Evolutionary conservation across 2,797 vertebrate genomes (phyloP).

Genomic region (Macropodus opercularis): DNA sequence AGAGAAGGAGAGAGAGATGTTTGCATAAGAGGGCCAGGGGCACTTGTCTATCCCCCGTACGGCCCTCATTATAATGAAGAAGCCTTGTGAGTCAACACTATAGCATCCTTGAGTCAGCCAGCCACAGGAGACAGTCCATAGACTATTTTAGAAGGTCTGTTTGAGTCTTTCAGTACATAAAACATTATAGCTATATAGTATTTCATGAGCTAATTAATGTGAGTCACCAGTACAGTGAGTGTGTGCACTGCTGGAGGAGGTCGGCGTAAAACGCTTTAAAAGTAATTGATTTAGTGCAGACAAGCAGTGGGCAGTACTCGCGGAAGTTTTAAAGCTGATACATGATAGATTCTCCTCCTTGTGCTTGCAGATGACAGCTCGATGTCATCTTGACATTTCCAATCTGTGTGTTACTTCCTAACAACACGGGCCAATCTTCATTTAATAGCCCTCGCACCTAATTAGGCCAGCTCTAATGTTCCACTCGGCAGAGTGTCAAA

Average conservation of each 20-base stretch:
- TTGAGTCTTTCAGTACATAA: constrained; percentile 39
- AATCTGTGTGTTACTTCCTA: constrained; percentile 82
- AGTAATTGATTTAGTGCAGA: constrained; percentile 42
- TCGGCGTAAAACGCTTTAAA: constrained; percentile 46
- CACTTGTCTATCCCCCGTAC: constrained; percentile 71
- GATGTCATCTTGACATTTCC: constrained; percentile 78
- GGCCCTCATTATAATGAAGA: constrained; percentile 79
- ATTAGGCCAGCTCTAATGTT: constrained; percentile 84
- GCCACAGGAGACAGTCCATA: constrained; percentile 55
- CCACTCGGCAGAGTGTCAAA: constrained; percentile 81
- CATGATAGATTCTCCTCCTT: constrained; percentile 66
- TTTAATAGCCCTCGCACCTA: constrained; percentile 80
- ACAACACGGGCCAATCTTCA: constrained; percentile 76
- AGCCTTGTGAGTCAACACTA: constrained; percentile 79
- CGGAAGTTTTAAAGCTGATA: constrained; percentile 70
- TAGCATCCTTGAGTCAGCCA: constrained; percentile 70
- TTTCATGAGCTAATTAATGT: constrained; percentile 50
- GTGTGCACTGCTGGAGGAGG: constrained; percentile 23
- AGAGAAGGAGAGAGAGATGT: constrained; percentile 64
- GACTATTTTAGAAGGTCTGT: constrained; percentile 67
- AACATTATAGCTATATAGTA: constrained; percentile 42
- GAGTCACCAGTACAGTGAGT: constrained; percentile 13
- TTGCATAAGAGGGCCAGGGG: constrained; percentile 72
- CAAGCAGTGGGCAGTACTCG: constrained; percentile 49
- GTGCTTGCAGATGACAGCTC: constrained; percentile 58